Base-by-base conservation (phyloP, 2,113 vertebrate genomes). In the Neolamprologus cancellatus region DNA sequence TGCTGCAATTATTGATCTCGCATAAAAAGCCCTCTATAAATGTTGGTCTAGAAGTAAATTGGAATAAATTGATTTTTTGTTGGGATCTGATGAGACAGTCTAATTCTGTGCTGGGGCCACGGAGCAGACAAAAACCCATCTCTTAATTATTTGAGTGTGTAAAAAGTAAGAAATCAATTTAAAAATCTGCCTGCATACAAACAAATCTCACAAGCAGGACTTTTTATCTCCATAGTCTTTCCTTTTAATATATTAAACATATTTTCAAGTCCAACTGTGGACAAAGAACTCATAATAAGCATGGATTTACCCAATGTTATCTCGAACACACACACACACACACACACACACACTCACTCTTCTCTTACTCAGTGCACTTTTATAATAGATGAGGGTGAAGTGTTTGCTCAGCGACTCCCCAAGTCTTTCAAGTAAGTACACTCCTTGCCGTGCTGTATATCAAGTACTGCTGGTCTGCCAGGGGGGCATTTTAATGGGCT, bases 331-430 rank as follows among this genome's bases (percentile, higher is more conserved):
- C 61, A 46, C 61, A 30, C 30, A 69, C 83, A 46, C 61, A 30
- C 30, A 84, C 18, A 44, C 76, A 79, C 61, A 46, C 61, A 30
- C 30, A 69, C 83, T 15, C 28, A 64, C n/a, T 2, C 25, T 23
- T 74, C 54, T 78, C 39, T 25, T 28, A 64, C 59, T 13, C 59
- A 7, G 48, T 39, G 25, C 76, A 87, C 48, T 81, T 93, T 92
- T 89, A 94, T 94, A 94, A 94, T 91, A 85, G 81, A 94, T 87
- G 89, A 93, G 89, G 81, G 36, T 52, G 92, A 93, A 93, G 50
- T 88, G 93, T 94, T 93, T 94, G 82, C 93, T 95, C 92, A 95
- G 94, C 91, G 4, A 87, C 84, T 89, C 28, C 18, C 50, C 5
- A n/a, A 83, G 15, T 89, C 92, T 93, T 93, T 93, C 48, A 90